Conservation (phyloP, 2,113 vertebrate genomes). For the Microtus ochrogaster region DNA sequence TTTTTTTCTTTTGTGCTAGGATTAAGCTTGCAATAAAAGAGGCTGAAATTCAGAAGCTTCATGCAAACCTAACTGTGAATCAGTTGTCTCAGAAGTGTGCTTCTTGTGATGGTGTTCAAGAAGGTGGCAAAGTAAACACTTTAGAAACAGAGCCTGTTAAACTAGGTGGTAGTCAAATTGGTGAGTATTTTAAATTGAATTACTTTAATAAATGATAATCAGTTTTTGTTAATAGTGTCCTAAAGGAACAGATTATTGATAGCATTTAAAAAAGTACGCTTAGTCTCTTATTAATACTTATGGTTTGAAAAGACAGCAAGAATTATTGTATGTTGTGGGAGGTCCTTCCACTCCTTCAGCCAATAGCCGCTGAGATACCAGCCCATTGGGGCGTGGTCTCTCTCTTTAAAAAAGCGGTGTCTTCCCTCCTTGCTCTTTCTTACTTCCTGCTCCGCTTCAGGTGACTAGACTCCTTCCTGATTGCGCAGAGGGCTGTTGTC, state of each 20-base stretch:
- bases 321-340: slow-evolving; percentile 12
- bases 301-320: slow-evolving; percentile 1
- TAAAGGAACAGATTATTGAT: slow-evolving; percentile 4
- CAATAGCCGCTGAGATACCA: too few species aligned
- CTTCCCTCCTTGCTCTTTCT: too few species aligned
- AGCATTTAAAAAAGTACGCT: not conserved
- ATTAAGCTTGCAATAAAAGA: slow-evolving; percentile 83
- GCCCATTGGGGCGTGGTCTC: too few species aligned
- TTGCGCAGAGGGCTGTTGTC: too few species aligned
- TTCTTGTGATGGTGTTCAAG: slow-evolving; percentile 67
- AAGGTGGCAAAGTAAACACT: slow-evolving; percentile 65
- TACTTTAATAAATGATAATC: slow-evolving; percentile 52
- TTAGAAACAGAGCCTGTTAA: slow-evolving; percentile 86
- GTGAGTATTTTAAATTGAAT: slow-evolving; percentile 79
- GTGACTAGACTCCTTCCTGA: too few species aligned
- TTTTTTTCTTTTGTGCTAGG: slow-evolving; percentile 77
- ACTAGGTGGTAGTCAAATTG: slow-evolving; percentile 79
- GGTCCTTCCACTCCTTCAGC: too few species aligned
- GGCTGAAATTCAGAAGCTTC: slow-evolving; percentile 84
- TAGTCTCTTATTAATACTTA: slow-evolving; percentile 14
- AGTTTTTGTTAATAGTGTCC: slow-evolving; percentile 35
- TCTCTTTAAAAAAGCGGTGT: too few species aligned
- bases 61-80: slow-evolving; percentile 67
- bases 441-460: too few species aligned
- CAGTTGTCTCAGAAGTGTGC: slow-evolving; percentile 70